Evolutionary conservation across 2,113 vertebrate genomes (phyloP), one percentile per base, ranked within the genome.

Genomic region (Castor canadensis): DNA sequence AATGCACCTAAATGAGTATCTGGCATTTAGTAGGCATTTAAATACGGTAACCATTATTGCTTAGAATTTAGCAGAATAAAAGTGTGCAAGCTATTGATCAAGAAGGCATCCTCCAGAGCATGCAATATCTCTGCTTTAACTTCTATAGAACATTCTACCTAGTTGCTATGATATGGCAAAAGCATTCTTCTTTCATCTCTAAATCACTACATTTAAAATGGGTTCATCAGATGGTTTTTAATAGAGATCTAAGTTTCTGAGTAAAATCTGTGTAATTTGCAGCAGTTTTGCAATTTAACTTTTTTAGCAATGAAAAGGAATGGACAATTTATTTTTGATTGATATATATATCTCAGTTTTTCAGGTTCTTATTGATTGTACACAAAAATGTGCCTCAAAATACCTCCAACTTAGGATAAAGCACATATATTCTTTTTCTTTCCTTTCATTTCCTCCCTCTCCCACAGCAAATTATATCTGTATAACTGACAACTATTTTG

Each of bases 291-390:
- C 58, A 94, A 77, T 32, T 77, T 45, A 82, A 64, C 35, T 66
- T 92, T 66, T 96, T 73, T 79, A 83, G 40, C 83, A 76, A 84
- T 1, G 3, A 91, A 93, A 81, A 94, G 35, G 84, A 95, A 93
- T 30, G 83, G 62, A 69, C 66, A 95, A 87, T 54, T 93, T 97
- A 90, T 87, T 96, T 93, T 95, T 1, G 6, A 28, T 92, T 90
- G 71, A 60, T 84, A 92, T 77, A 92, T 77, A 83, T 94, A 76
- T 87, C 64, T 84, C 47, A 76, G 69, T 67, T 71, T 76, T 95
- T 94, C 58, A 84, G 62, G 52, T 45, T 75, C 45, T 87, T 93
- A 97, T 49, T 92, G 72, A 91, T 71, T 80, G 1, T 52, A 89
- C 16, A 86, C 47, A 75, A 82, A 67, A 94, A 67, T 22, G 1